Percentiles rank a stretch among this genome's conserved stretches.
Conservation (phyloP, 1,140 invertebrate genomes). For the Zaprionus nigranus region DNA sequence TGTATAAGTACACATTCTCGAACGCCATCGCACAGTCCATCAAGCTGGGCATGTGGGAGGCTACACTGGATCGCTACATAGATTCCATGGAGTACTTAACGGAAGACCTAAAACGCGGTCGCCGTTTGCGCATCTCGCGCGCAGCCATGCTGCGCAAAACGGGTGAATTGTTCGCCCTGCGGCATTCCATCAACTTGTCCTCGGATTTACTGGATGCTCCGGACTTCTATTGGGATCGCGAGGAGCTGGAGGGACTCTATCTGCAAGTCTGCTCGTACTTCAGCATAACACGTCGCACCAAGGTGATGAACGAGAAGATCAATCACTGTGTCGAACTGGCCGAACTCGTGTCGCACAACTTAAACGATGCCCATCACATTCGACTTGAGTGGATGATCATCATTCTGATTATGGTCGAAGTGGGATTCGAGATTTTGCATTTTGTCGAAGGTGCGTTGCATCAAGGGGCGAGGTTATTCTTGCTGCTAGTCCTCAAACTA, state of each 20-base stretch:
- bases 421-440: conserved; percentile 94
- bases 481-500: conserved; percentile 9
- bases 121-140: conserved; percentile 88
- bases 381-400: conserved; percentile 99
- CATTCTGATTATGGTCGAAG: conserved; percentile 96
- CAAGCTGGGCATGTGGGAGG: conserved; percentile 96
- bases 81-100: conserved; percentile 93
- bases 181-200: conserved; percentile 95
- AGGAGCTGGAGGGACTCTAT: conserved; percentile 93
- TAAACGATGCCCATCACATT: conserved; percentile 95
- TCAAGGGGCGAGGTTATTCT: conserved; percentile 5
- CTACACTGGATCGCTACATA: conserved; percentile 92
- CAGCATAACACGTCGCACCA: conserved; percentile 92
- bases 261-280: conserved; percentile 92
- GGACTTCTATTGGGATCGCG: conserved; percentile 98
- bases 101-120: conserved; percentile 91
- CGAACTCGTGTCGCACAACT: conserved; percentile 93
- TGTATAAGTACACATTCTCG: conserved; percentile 86
- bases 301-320: conserved; percentile 97
- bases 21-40: conserved; percentile 97
- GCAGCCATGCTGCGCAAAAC: conserved; percentile 93
- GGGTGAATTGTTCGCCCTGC: conserved; percentile 94
- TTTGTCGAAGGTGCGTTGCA: conserved; percentile 86
- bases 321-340: conserved; percentile 96
- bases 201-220: conserved; percentile 97